Evolutionary conservation across 2,113 vertebrate species (phyloP).

Genomic region (Xiphophorus maculatus): DNA sequence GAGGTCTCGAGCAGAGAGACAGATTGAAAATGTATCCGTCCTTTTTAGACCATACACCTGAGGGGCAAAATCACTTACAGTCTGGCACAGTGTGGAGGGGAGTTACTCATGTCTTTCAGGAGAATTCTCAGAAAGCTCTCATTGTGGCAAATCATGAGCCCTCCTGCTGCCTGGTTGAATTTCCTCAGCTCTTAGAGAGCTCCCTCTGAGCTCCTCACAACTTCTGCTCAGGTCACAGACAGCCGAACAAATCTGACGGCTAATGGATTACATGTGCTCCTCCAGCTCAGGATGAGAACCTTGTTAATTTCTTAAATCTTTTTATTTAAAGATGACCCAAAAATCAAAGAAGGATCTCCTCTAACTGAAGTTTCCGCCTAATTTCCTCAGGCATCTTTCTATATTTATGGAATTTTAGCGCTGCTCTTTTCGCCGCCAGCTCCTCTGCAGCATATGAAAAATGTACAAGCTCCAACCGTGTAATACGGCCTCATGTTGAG

Average conservation of each 20-base stretch:
- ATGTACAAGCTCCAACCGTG: constrained; percentile 41
- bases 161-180: constrained; percentile 32
- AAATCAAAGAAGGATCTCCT: background rate
- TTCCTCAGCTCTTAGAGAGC: constrained; percentile 24
- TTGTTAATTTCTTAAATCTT: constrained; percentile 7
- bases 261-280: background rate
- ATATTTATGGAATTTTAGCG: constrained; percentile 21
- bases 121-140: constrained; percentile 25
- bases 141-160: constrained; percentile 30
- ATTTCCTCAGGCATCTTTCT: constrained; percentile 27
- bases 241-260: background rate
- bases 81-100: constrained; percentile 33
- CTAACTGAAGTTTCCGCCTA: background rate
- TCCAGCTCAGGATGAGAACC: constrained; percentile 1
- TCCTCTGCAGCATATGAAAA: constrained; percentile 30
- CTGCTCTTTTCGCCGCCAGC: constrained; percentile 6
- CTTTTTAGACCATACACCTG: constrained; percentile 18
- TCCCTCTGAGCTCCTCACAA: constrained; percentile 23
- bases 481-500: constrained; percentile 24
- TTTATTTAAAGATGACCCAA: background rate
- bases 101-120: constrained; percentile 3
- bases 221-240: constrained; percentile 14
- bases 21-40: constrained; percentile 24
- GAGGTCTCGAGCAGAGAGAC: constrained; percentile 39
- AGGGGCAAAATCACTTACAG: constrained; percentile 24